Conservation (phyloP, 2,888 invertebrate genomes). For the Oxyscelio sp. region DNA sequence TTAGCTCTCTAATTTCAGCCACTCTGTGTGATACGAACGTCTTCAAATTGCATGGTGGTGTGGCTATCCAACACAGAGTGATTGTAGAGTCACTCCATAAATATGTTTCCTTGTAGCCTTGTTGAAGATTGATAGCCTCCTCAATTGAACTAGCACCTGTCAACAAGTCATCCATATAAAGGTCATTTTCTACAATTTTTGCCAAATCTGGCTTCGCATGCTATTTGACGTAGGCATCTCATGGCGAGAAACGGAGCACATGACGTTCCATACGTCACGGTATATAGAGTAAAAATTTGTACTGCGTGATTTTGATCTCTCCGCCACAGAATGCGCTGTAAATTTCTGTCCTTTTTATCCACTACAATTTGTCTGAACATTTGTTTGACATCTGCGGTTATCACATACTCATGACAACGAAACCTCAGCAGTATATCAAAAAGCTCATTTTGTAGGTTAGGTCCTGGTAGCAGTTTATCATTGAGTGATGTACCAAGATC, state of each 20-base stretch:
- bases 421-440: conserved; percentile 29
- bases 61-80: too few species aligned
- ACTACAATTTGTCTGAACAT: conserved; percentile 2
- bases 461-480: too few species aligned
- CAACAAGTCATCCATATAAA: conserved; percentile 42
- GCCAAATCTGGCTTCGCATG: conserved; percentile 24
- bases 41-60: conserved; percentile 30
- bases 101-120: conserved; percentile 8
- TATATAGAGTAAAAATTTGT: not conserved
- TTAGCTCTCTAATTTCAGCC: conserved; percentile 9
- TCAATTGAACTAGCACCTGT: conserved; percentile 1
- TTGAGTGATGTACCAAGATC: too few species aligned
- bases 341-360: not conserved
- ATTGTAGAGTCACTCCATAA: conserved; percentile 54
- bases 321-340: conserved; percentile 12
- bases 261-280: conserved; percentile 7
- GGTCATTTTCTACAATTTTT: conserved; percentile 25
- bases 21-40: conserved; percentile 22
- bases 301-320: not conserved
- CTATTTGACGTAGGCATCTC: not conserved
- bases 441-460: conserved; percentile 31
- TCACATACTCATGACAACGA: conserved; percentile 11
- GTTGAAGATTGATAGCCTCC: conserved; percentile 68
- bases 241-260: conserved; percentile 18
- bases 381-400: too few species aligned